Evolutionary conservation across 2,888 invertebrate species (phyloP), one percentile per base, ranked within the genome.

Genomic region (Thecocarcelia acutangulata): DNA sequence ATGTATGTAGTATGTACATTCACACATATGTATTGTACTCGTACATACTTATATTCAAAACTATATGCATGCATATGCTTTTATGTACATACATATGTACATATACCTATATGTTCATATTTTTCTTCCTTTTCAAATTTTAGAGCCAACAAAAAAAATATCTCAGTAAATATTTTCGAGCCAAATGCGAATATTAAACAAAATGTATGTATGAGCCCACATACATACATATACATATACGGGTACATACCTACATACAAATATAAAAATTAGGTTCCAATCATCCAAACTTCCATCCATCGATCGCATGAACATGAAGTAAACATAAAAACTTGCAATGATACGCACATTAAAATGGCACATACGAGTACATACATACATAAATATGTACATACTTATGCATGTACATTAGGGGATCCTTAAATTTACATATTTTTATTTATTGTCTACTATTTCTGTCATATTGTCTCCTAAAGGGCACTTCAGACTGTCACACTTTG

Each of bases 81-180:
- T n/a, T n/a, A n/a, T n/a, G 5, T 24, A 24, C 24, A 24, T 24
- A 24, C 24, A 24, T 24, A n/a, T n/a, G n/a, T n/a, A 24, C 24
- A 24, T 24, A 24, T 24, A 24, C 24, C 2, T n/a, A n/a, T n/a
- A n/a, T n/a, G n/a, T n/a, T n/a, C n/a, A n/a, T n/a, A 24, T 24
- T 21, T 46, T n/a, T 48, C 58, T 37, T 63, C 13, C 15, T 52
- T 40, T 66, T 12, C 37, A n/a, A 37, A 37, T 44, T 74, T 44
- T 46, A 48, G n/a, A 58, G 6, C 17, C 21, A 52, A 19, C 21
- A 61, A 46, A 24, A 37, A 56, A 44, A 17, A 42, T 68, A 66
- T 73, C 54, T 68, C 61, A 63, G 56, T 74, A 50, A 33, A 33
- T 59, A 66, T 28, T 58, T 64, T 50, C 59, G 59, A 28, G 40